Evolutionary conservation across 2,797 vertebrate species (phyloP).

Genomic region (Potorous gilbertii): DNA sequence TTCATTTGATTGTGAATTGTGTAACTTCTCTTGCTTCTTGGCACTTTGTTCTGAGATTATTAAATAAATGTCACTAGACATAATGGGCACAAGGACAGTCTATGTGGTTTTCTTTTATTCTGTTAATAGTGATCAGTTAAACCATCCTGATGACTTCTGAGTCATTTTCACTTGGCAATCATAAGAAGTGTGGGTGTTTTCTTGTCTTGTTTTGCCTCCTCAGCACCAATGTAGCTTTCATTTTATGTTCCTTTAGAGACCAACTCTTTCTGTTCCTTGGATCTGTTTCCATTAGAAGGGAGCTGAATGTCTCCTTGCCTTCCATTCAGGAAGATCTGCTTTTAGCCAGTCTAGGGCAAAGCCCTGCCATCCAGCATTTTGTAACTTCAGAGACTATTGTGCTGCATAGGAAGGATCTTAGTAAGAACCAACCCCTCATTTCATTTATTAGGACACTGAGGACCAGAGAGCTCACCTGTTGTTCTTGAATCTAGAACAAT

Average conservation of each 20-base stretch:
- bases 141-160: neutral
- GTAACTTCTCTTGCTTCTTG: neutral
- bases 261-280: neutral
- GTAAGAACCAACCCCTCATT: neutral
- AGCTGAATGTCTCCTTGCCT: neutral
- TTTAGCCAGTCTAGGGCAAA: neutral
- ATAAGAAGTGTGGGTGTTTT: neutral
- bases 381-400: neutral
- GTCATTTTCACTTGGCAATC: neutral
- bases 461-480: neutral
- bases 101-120: neutral
- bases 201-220: neutral
- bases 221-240: neutral
- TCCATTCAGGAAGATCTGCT: neutral
- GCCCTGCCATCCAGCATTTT: neutral
- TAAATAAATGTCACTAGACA: neutral
- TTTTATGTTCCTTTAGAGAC: slow-evolving; percentile 47
- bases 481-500: neutral
- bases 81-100: too few relatives aligned
- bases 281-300: neutral
- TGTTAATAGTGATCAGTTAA: neutral
- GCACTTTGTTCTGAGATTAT: neutral
- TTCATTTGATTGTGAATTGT: neutral
- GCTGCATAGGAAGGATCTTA: neutral
- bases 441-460: neutral